phyloP scores from a whole-genome alignment of 1,140 invertebrate genomes.

The Brachionus calyciflorus region DNA sequence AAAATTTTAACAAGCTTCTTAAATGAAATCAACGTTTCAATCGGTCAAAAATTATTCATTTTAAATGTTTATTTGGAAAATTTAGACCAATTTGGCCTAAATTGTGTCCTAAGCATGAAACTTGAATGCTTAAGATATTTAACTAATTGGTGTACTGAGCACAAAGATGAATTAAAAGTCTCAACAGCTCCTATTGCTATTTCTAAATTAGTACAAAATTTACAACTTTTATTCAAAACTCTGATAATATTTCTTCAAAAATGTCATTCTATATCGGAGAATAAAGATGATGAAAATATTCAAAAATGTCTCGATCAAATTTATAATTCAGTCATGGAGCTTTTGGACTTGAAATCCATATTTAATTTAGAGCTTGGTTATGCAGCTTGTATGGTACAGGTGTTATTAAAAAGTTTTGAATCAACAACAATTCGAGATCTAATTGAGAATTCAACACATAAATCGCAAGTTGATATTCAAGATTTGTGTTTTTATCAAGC shows the following conservation, averaged over 20 bases:
- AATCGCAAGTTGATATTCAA: background rate
- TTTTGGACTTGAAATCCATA: background rate
- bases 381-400: constrained; percentile 22
- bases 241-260: constrained; percentile 41
- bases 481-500: constrained; percentile 40
- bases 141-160: background rate
- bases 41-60: constrained; percentile 28
- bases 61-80: constrained; percentile 41
- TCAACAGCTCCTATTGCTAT: constrained; percentile 4
- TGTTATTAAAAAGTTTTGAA: constrained; percentile 13
- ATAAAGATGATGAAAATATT: background rate
- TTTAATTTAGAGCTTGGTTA: constrained; percentile 42
- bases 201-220: constrained; percentile 9
- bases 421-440: background rate
- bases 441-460: background rate
- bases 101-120: background rate
- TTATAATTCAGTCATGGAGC: background rate
- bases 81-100: constrained; percentile 20
- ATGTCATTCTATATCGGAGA: background rate
- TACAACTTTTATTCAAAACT: constrained; percentile 44
- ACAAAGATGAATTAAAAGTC: background rate
- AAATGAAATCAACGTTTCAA: background rate
- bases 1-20: background rate
- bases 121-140: background rate
- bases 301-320: background rate